Percentiles rank a stretch among this genome's conserved stretches.
Conservation (phyloP, 2,797 vertebrate species). For the Poecilia wingei region DNA sequence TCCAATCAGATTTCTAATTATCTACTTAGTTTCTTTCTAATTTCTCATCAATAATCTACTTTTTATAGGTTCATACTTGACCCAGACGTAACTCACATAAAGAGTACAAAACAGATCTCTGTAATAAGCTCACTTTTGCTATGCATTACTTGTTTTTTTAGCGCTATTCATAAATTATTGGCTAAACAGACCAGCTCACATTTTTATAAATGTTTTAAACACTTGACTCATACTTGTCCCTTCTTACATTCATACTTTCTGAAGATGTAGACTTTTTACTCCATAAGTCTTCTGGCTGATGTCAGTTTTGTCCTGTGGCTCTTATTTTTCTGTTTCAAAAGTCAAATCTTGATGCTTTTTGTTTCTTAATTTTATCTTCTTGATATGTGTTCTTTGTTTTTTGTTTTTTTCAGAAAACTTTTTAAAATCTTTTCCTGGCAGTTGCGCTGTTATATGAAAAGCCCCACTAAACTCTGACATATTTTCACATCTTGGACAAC, state of each 20-base stretch:
- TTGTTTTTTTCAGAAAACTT: too few relatives aligned
- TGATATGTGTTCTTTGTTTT: neutral
- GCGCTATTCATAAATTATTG: neutral
- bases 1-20: neutral
- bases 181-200: neutral
- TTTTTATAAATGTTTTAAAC: neutral
- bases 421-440: neutral
- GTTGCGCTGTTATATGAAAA: neutral
- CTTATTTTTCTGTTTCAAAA: neutral
- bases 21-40: neutral
- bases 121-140: neutral
- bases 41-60: neutral
- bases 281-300: neutral
- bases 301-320: neutral
- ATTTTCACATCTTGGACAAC: constrained; percentile 19
- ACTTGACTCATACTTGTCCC: neutral
- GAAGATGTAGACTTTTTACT: neutral
- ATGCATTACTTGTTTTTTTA: neutral
- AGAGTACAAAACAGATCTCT: neutral
- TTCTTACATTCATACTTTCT: neutral
- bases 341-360: neutral
- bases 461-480: neutral
- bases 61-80: neutral
- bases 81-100: neutral
- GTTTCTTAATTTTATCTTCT: neutral